These are phyloP conservation scores for Gallinago solitaria DNA, from an alignment of 2,797 vertebrate species.

Conservation along the genomic window DNA sequence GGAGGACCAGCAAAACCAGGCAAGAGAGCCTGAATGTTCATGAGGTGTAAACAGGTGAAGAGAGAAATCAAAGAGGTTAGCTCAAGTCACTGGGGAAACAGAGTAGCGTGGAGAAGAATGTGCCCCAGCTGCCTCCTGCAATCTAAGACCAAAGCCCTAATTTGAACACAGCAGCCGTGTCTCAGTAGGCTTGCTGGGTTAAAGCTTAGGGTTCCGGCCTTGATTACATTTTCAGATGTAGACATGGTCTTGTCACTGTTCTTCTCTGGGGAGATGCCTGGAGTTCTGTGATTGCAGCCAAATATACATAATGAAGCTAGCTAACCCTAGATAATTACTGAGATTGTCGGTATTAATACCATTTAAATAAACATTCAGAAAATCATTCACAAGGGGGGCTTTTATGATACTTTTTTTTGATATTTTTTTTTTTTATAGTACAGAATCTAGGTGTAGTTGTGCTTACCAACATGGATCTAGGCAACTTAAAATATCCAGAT, in stretches of 20 bases:
- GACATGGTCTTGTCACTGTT: neutral
- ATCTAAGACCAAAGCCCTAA: neutral
- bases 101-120: neutral
- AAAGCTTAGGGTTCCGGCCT: neutral
- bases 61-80: neutral
- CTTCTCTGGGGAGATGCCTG: neutral
- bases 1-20: neutral
- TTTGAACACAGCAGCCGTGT: neutral
- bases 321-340: neutral
- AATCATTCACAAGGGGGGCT: neutral
- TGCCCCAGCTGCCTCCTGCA: neutral
- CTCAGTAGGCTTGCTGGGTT: neutral
- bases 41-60: neutral
- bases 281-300: neutral
- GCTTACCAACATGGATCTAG: neutral
- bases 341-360: neutral
- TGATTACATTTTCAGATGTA: neutral
- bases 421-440: neutral
- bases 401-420: accelerated
- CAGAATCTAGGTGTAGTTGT: neutral
- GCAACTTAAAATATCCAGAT: neutral
- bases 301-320: neutral
- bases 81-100: neutral
- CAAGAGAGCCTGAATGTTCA: neutral
- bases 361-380: neutral